Percentiles rank a stretch among this genome's conserved stretches.
These are phyloP conservation scores for Ginglymostoma cirratum DNA, from an alignment of 2,113 vertebrate genomes.

Conservation along the genomic window DNA sequence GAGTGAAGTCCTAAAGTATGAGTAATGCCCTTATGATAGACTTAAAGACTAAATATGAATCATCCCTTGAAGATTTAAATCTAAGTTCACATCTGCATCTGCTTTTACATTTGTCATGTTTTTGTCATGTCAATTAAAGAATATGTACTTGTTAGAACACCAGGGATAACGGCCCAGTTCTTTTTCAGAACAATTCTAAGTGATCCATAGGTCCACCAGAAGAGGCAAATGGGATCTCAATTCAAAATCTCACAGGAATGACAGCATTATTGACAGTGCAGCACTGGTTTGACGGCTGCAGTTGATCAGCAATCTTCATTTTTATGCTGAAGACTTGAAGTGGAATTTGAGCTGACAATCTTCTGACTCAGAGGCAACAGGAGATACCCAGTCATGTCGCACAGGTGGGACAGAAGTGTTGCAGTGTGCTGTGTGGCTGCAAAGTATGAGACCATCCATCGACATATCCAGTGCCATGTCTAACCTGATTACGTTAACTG, in stretches of 20 bases:
- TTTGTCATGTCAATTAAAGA: background rate
- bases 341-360: too few relatives aligned
- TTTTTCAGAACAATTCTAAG: too few relatives aligned
- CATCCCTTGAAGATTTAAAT: background rate
- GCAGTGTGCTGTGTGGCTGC: background rate
- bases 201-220: too few relatives aligned
- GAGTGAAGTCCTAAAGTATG: background rate
- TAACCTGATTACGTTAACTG: background rate
- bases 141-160: background rate
- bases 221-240: too few relatives aligned
- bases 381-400: too few relatives aligned
- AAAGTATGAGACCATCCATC: background rate
- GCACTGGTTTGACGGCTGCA: too few relatives aligned
- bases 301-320: too few relatives aligned
- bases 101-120: background rate
- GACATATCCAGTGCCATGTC: background rate
- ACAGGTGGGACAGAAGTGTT: background rate
- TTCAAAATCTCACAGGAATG: too few relatives aligned
- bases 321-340: too few relatives aligned
- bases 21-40: background rate
- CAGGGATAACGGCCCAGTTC: background rate
- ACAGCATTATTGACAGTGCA: too few relatives aligned
- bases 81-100: background rate
- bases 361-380: too few relatives aligned
- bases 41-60: background rate